phyloP scores from a whole-genome alignment of 2,888 invertebrate genomes.

The Drosophila neotestacea region DNA sequence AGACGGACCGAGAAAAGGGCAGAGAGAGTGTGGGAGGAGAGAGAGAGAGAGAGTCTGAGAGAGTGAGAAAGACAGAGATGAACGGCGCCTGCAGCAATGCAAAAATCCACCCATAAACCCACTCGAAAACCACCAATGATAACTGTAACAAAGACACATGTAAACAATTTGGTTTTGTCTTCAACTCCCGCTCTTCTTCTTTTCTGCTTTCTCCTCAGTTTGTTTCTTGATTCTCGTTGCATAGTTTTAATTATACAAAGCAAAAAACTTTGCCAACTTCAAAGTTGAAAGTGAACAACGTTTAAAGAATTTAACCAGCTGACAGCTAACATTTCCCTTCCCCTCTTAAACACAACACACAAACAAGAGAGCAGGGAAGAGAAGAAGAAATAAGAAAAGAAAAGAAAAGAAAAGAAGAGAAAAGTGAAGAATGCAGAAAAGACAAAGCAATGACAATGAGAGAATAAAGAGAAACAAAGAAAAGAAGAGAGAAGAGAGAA shows the following conservation, averaged over 20 bases:
- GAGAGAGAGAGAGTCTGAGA: not conserved
- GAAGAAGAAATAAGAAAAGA: not conserved
- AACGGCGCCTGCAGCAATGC: conserved; percentile 23
- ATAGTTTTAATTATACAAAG: conserved; percentile 78
- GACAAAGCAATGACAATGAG: too few species aligned
- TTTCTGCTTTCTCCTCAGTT: not conserved
- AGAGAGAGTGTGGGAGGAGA: not conserved
- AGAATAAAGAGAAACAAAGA: not conserved
- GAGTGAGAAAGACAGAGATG: conserved; percentile 1
- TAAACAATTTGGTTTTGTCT: conserved; percentile 72
- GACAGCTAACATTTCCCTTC: conserved; percentile 7
- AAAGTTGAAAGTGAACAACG: conserved; percentile 54
- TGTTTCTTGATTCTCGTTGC: conserved; percentile 13
- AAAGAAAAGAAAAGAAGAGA: not conserved
- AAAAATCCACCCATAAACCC: not conserved
- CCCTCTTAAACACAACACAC: not conserved
- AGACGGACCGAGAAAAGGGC: not conserved
- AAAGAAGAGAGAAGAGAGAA: not conserved
- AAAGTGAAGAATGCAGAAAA: not conserved
- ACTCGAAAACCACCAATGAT: conserved; percentile 69
- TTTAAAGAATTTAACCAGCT: conserved; percentile 50
- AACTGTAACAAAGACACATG: conserved; percentile 78
- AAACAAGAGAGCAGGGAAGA: not conserved
- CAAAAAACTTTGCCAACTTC: conserved; percentile 68
- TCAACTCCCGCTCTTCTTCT: not conserved